These are phyloP conservation scores for Liparis tanakae DNA, from an alignment of 2,797 vertebrate species.

Conservation along the genomic window DNA sequence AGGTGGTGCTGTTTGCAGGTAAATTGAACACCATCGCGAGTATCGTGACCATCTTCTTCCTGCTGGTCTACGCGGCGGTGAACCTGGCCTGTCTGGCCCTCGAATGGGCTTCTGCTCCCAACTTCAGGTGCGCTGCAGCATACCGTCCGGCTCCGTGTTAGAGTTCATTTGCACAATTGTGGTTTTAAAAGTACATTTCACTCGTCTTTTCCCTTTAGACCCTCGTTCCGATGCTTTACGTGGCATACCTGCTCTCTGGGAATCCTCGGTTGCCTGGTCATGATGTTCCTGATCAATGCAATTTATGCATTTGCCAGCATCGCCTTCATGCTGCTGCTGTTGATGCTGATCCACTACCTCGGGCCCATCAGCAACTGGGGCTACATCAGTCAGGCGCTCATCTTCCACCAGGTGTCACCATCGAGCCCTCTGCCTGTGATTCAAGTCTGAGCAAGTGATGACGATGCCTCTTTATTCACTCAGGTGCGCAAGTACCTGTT, in stretches of 20 bases:
- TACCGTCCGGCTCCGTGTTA: neutral
- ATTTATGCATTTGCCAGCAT: constrained; percentile 85
- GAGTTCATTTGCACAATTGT: neutral
- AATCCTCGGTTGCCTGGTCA: constrained; percentile 84
- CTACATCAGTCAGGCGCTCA: constrained; percentile 88
- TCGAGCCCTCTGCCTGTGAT: neutral
- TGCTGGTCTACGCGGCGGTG: constrained; percentile 87
- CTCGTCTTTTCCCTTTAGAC: constrained; percentile 63
- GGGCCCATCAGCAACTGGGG: constrained; percentile 87
- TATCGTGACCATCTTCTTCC: constrained; percentile 86
- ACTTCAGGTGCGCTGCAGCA: constrained; percentile 80
- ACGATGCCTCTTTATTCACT: neutral
- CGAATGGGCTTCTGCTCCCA: constrained; percentile 89
- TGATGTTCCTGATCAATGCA: constrained; percentile 88
- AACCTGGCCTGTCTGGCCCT: constrained; percentile 88
- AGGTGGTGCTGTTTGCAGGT: constrained; percentile 81
- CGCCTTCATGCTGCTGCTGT: constrained; percentile 84
- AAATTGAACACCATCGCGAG: constrained; percentile 87
- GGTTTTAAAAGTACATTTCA: fast-evolving
- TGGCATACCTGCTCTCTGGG: constrained; percentile 87
- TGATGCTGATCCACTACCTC: constrained; percentile 84
- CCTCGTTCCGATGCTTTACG: constrained; percentile 85
- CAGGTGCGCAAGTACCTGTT: constrained; percentile 86
- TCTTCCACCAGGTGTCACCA: constrained; percentile 85
- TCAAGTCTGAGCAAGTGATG: neutral